Evolutionary conservation across 2,113 vertebrate genomes (phyloP), one percentile per base, ranked within the genome.

Genomic region (Thunnus thynnus): DNA sequence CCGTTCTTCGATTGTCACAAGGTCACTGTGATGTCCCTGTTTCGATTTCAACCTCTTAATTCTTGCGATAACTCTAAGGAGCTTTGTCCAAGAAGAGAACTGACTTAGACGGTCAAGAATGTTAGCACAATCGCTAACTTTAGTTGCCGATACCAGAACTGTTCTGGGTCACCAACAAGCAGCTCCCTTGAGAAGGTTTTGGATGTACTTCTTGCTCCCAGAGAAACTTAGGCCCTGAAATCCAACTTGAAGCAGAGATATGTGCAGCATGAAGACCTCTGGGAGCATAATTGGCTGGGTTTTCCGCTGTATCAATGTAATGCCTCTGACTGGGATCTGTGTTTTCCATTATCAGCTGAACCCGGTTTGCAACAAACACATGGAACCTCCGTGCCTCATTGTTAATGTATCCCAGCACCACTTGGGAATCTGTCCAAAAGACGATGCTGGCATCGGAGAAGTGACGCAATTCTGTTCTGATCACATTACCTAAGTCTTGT

Each of bases 361-460:
- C 36, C 12, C 3, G 17, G 10, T 70, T 78, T 18, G 66, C 57
- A 12, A 78, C 55, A 52, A 69, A 78, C 11, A 78, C n/a, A 3
- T 61, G 55, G 20, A 0, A 78, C 22, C 32, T 0, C 9, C 0
- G 10, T 1, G 51, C 22, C 14, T 76, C 61, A 2, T 65, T 76
- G 8, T 2, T 56, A 2, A 27, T 65, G 20, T 65, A 65, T 1
- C 13, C 20, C 1, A 65, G 46, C 14, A 47, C 20, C 4, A 72
- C 25, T 32, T 72, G 55, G 0, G 69, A 72, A 60, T 60, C 69
- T 10, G 0, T 56, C 51, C 68, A 80, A 0, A 0, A 80, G 11
- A 48, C 20, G 20, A 20, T 41, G 6, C 60, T 74, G 1, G 72
- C 72, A 12, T 74, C 58, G 0, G 27, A 16, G 32, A 63, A 74